Evolutionary conservation across 1,140 invertebrate genomes (phyloP).

Genomic region (Camponotus vicinus): DNA sequence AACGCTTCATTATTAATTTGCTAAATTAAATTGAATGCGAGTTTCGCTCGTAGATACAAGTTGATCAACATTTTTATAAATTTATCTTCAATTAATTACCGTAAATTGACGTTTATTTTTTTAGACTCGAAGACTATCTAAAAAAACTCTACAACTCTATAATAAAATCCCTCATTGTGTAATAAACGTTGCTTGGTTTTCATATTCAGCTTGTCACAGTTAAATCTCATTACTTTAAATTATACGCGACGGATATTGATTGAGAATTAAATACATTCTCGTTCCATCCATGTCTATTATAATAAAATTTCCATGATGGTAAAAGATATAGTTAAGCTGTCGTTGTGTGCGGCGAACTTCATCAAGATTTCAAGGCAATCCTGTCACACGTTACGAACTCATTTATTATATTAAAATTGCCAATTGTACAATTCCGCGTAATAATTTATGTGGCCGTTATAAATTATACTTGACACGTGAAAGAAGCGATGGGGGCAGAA

Average conservation of each 20-base stretch:
- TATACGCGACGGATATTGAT: slow-evolving; percentile 10
- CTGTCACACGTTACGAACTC: slow-evolving; percentile 9
- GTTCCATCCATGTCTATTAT: slow-evolving; percentile 5
- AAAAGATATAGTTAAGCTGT: slow-evolving; percentile 28
- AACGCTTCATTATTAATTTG: slow-evolving; percentile 27
- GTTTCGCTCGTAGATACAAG: neutral
- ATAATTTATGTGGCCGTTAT: neutral
- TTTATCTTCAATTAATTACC: neutral
- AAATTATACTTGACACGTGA: neutral
- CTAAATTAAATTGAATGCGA: slow-evolving; percentile 34
- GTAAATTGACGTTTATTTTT: neutral
- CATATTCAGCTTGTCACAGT: neutral
- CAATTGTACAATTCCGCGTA: neutral
- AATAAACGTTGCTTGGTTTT: neutral
- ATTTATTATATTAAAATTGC: slow-evolving; percentile 2
- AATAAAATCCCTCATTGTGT: slow-evolving; percentile 2
- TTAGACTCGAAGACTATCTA: neutral
- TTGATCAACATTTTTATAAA: neutral
- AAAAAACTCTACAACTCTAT: neutral
- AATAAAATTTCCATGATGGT: neutral
- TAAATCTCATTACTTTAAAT: slow-evolving; percentile 14
- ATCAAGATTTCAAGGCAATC: slow-evolving; percentile 18
- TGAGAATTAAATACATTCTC: slow-evolving; percentile 26
- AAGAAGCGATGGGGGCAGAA: too few species aligned
- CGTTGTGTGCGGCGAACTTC: neutral